Percentiles rank a stretch among this genome's conserved stretches.
These are phyloP conservation scores for Osedax frankpressi DNA, from an alignment of 2,888 invertebrate species.

Conservation along the genomic window DNA sequence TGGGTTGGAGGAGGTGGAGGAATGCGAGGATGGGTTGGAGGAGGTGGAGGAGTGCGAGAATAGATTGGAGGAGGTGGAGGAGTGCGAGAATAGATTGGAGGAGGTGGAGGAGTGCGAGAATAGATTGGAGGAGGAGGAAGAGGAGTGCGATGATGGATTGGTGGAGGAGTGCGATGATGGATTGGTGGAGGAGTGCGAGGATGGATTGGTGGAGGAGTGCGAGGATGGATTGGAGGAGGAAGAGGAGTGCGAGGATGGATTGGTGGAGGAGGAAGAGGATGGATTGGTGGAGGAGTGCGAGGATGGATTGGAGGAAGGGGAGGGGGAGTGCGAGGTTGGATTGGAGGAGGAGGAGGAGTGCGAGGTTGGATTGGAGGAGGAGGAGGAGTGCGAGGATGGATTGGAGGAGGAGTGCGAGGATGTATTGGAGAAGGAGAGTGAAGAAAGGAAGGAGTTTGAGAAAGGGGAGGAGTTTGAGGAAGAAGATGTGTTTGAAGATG, in stretches of 20 bases:
- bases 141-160: not conserved
- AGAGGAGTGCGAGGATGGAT: not conserved
- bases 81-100: not conserved
- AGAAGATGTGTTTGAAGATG: not conserved
- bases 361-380: not conserved
- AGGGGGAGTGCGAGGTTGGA: not conserved
- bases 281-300: not conserved
- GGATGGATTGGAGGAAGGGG: not conserved
- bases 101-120: not conserved
- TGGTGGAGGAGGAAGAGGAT: not conserved
- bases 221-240: not conserved
- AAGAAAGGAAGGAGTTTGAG: not conserved
- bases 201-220: not conserved
- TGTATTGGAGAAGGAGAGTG: not conserved
- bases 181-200: not conserved
- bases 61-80: not conserved
- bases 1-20: not conserved
- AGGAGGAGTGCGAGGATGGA: not conserved
- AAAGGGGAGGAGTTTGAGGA: not conserved
- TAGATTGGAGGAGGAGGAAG: not conserved
- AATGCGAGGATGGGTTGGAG: not conserved
- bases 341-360: not conserved
- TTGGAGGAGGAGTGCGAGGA: not conserved
- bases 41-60: not conserved
- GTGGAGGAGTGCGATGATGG: not conserved